phyloP scores from a whole-genome alignment of 2,888 invertebrate species.

The Daptonema setosum region DNA sequence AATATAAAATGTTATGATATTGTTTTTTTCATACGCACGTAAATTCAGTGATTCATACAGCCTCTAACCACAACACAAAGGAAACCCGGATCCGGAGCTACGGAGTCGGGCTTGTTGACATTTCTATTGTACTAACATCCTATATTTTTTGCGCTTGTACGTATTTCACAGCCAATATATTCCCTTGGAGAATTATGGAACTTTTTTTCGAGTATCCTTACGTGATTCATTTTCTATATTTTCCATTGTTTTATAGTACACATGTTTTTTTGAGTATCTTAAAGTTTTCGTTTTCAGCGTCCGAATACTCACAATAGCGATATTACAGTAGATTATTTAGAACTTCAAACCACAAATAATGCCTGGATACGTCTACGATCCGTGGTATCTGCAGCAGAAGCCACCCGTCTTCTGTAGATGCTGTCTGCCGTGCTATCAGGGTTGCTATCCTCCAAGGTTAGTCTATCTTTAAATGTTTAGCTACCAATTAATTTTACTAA shows the following conservation, averaged over 20 bases:
- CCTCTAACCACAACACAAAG: too few species aligned
- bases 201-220: not conserved
- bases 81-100: too few species aligned
- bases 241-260: not conserved
- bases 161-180: not conserved
- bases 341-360: not conserved
- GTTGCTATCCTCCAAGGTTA: not conserved
- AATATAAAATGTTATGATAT: too few species aligned
- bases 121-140: too few species aligned
- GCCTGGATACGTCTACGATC: not conserved
- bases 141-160: too few species aligned
- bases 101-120: too few species aligned
- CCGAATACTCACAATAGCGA: too few species aligned
- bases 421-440: not conserved
- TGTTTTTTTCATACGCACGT: too few species aligned
- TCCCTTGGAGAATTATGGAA: not conserved
- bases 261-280: too few species aligned
- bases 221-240: not conserved
- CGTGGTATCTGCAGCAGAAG: not conserved
- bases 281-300: too few species aligned
- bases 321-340: not conserved
- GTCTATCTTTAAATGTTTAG: not conserved
- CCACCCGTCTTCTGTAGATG: not conserved
- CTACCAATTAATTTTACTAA: too few species aligned
- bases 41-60: too few species aligned